Base-by-base conservation (phyloP, 2,797 vertebrate species). In the Cynopterus sphinx region DNA sequence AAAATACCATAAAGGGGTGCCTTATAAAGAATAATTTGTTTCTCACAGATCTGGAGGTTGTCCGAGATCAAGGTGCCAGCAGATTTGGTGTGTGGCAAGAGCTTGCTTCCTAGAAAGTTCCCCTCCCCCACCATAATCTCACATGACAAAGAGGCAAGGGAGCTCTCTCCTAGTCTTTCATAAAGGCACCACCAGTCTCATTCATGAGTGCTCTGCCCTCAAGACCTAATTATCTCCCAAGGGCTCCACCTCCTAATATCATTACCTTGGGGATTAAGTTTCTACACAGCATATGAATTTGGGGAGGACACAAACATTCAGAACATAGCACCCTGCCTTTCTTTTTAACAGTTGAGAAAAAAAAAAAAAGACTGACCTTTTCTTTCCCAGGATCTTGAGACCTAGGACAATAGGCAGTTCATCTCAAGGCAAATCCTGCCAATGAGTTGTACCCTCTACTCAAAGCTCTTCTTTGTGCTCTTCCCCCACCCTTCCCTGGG, bases 341-440 rank as follows among this genome's bases (percentile, higher is more conserved):
- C 49, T 49, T 49, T 49, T 75, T 43, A 79, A 65, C 9, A 84
- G 39, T 92, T 81, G 68, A 90, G n/a, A 28, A 2, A 12, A 53
- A 36, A 71, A 59, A 78, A 65, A 36, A 33, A 12, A 28, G 24
- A 43, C 9, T 53, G 70, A 61, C 21, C 33, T 92, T 92, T 87
- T 81, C 71, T 96, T 90, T 95, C 92, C 85, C 92, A 94, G 92
- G 85, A 90, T 92, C 95, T 96, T 68, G 63, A 31, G 85, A 63
- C 68, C 49, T 33, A 85, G 70, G 73, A 68, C 77, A 83, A 86
- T 16, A 2, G 6, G 12, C n/a, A 97, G 77, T 95, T 46, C 85
- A 39, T 57, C n/a, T 68, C n/a, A 75, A 75, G 84, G 73, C 81
- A 59, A 3, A 75, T 82, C 74, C 83, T 84, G 87, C 41, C 77